Evolutionary conservation across 2,888 invertebrate genomes (phyloP).

Genomic region (Neoascia interrupta): DNA sequence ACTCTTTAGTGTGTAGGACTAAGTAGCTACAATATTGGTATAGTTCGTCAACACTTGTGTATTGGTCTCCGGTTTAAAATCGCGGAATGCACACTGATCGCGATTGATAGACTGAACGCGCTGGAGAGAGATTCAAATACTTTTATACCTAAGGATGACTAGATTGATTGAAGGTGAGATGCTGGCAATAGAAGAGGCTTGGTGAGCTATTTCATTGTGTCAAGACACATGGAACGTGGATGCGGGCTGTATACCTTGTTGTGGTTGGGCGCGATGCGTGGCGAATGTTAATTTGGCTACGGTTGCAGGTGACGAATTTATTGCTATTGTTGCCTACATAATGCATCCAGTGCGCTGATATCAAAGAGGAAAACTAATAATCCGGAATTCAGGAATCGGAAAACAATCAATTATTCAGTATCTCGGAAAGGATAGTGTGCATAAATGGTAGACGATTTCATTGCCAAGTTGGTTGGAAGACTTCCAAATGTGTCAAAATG

Average conservation of each 20-base stretch:
- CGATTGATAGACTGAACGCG: constrained; percentile 63
- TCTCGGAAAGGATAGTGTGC: constrained; percentile 37
- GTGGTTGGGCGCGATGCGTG: constrained; percentile 17
- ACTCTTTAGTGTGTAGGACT: constrained; percentile 58
- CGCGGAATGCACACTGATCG: constrained; percentile 60
- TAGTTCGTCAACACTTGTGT: too few species aligned
- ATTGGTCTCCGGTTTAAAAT: constrained; percentile 28
- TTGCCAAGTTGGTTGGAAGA: constrained; percentile 49
- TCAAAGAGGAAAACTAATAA: constrained; percentile 15
- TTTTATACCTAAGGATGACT: constrained; percentile 61
- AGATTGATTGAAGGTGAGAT: constrained; percentile 58
- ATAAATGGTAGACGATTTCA: constrained; percentile 35
- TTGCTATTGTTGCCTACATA: constrained; percentile 30
- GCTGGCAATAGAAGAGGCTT: constrained; percentile 48
- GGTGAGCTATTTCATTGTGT: constrained; percentile 46
- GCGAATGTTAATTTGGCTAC: constrained; percentile 58
- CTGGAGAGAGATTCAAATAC: constrained; percentile 49
- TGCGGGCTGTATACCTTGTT: constrained; percentile 65
- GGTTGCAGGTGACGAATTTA: constrained; percentile 56
- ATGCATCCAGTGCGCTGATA: not conserved
- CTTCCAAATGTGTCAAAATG: constrained; percentile 33
- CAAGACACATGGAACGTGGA: constrained; percentile 60
- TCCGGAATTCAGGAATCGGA: constrained; percentile 45
- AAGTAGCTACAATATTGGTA: too few species aligned
- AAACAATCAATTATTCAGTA: constrained; percentile 13